Percentiles rank a stretch among this genome's conserved stretches.
These are phyloP conservation scores for Dolomedes plantarius DNA, from an alignment of 2,888 invertebrate species.

Conservation along the genomic window DNA sequence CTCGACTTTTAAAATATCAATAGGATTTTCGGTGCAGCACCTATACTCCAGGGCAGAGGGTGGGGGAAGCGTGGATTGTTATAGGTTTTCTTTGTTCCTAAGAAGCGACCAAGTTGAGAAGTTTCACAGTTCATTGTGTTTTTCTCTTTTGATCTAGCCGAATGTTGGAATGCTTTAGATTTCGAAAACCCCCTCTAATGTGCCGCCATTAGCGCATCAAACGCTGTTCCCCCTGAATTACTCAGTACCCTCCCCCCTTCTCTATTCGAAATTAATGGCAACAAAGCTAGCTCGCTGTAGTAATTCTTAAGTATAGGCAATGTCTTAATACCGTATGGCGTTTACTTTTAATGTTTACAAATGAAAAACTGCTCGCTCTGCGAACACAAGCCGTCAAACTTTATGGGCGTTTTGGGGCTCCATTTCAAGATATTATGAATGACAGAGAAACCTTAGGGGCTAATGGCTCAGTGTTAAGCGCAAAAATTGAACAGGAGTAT, in stretches of 20 bases:
- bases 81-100: slow-evolving; percentile 58
- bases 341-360: slow-evolving; percentile 64
- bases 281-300: slow-evolving; percentile 30
- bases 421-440: slow-evolving; percentile 56
- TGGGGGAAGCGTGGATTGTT: slow-evolving; percentile 40
- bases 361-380: slow-evolving; percentile 53
- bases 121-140: slow-evolving; percentile 70
- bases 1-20: slow-evolving; percentile 69
- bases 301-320: slow-evolving; percentile 65
- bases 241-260: slow-evolving; percentile 6
- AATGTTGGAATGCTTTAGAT: slow-evolving; percentile 49
- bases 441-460: slow-evolving; percentile 35
- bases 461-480: slow-evolving; percentile 38
- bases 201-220: slow-evolving; percentile 61
- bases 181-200: slow-evolving; percentile 62
- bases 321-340: slow-evolving; percentile 59
- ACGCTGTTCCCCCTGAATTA: slow-evolving; percentile 31
- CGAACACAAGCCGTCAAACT: slow-evolving; percentile 35
- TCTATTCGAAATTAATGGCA: slow-evolving; percentile 67
- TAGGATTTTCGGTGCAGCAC: slow-evolving; percentile 61
- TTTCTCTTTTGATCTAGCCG: slow-evolving; percentile 58
- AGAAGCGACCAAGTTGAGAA: slow-evolving; percentile 22
- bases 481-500: slow-evolving; percentile 24
- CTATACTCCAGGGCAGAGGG: slow-evolving; percentile 23
- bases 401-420: slow-evolving; percentile 61